These are phyloP conservation scores for Ailuropoda melanoleuca DNA, from an alignment of 2,113 vertebrate genomes.

Conservation along the genomic window DNA sequence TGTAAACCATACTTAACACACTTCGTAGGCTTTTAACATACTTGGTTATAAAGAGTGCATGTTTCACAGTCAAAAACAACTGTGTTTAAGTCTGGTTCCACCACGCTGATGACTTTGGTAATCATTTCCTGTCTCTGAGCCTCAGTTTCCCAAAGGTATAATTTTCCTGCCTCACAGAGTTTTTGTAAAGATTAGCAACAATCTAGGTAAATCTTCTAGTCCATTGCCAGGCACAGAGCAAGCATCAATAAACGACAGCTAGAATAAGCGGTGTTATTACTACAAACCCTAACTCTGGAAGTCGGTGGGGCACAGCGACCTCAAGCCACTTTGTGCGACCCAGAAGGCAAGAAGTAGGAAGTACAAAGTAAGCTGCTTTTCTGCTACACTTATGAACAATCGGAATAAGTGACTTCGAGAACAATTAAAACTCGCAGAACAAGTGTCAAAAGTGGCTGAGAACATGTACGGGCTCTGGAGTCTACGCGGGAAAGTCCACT, in stretches of 20 bases:
- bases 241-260: neutral
- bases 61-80: neutral
- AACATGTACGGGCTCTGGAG: neutral
- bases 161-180: neutral
- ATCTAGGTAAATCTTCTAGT: neutral
- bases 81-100: neutral
- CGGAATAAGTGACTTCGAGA: neutral
- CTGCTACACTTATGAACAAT: neutral
- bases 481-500: neutral
- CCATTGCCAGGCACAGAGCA: neutral
- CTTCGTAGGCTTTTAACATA: neutral
- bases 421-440: neutral
- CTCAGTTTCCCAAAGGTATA: neutral
- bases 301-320: neutral
- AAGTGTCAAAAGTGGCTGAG: neutral
- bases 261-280: neutral
- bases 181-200: neutral
- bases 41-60: neutral
- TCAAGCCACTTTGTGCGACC: neutral
- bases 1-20: neutral
- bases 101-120: neutral
- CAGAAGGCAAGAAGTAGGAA: neutral
- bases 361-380: neutral
- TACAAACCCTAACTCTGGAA: neutral
- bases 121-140: neutral